Evolutionary conservation across 2,113 vertebrate genomes (phyloP), one percentile per base, ranked within the genome.

Genomic region (Platysteira castanea): DNA sequence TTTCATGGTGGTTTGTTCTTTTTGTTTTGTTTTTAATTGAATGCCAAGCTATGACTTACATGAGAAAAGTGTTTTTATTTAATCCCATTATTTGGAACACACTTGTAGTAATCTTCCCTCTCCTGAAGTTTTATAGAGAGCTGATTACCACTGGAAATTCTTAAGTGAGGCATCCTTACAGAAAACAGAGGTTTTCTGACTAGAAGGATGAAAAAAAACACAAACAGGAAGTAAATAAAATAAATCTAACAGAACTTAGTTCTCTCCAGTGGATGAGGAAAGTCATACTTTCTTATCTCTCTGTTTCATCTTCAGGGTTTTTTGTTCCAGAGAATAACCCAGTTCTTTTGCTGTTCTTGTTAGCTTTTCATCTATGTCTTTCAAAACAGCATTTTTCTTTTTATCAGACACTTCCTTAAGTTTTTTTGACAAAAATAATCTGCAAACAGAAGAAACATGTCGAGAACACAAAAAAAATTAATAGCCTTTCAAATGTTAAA

Each of bases 231-330:
- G 22, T n/a, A 74, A 75, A 64, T 46, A 5, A 70, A 88, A 81
- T 73, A 65, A 59, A 26, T 9, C 84, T 76, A 95, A 91, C 67
- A 95, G 81, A 87, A 94, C 61, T 96, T 87, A 76, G 30, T 71
- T 61, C 41, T 92, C 60, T 59, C 71, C 85, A 95, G 59, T 60
- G 49, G 56, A 84, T 90, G n/a, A 92, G 70, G 16, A 95, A 92
- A 95, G 46, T 19, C 98, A 56, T 98, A 99, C 99, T 98, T 99
- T 99, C 96, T 98, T 99, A 93, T 99, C 98, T 96, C 99, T 98
- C 96, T 98, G 98, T 95, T 99, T 99, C 99, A 99, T 99, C 95
- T 95, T 98, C 98, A 95, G 60, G 35, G 98, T 99, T 98, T 98
- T 99, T 95, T 98, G 99, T 87, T 99, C 99, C 86, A 99, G 91